Evolutionary conservation across 2,797 vertebrate species (phyloP), one percentile per base, ranked within the genome.

Genomic region (Alectoris magna): DNA sequence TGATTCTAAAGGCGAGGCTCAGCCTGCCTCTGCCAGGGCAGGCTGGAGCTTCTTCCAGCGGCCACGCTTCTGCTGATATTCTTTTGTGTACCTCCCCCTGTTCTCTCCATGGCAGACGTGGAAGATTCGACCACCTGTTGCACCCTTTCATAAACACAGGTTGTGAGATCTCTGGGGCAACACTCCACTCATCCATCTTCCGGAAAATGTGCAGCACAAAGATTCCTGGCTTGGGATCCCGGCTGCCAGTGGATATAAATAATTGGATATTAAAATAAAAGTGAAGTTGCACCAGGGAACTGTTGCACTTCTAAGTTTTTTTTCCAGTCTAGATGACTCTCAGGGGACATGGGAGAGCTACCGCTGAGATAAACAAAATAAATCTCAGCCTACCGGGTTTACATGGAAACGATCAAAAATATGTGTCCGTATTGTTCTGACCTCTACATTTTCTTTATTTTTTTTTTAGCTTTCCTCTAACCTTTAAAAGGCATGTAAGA

Each of bases 401-500:
- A 94, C 83, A 82, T 12, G 88, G 58, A 94, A 58, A 81, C 59
- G 64, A 84, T 75, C 18, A 62, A 91, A 95, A 95, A 84, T 76
- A 79, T 22, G 79, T 0, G 0, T 64, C 68, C 75, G 84, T 82
- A 88, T 82, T 87, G 62, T 91, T 94, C 74, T 93, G 91, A 91
- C 74, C 91, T 90, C 80, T 21, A 84, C 64, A 81, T 67, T 29
- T 58, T 17, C 81, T 73, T 83, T 68, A 69, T 71, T 43, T 41
- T 8, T 41, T 8, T 36, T 68, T 92, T 78, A 6, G 34, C 68
- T 92, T 92, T 90, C 92, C 75, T 83, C 71, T 94, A 96, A 92
- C 83, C 91, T 93, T 94, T 96, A 91, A 95, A 92, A 96, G 85
- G 74, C 91, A 89, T 21, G 15, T 78, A 82, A 96, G 91, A 93